Evolutionary conservation across 2,888 invertebrate species (phyloP), one percentile per base, ranked within the genome.

Genomic region (Incurvaria masculella): DNA sequence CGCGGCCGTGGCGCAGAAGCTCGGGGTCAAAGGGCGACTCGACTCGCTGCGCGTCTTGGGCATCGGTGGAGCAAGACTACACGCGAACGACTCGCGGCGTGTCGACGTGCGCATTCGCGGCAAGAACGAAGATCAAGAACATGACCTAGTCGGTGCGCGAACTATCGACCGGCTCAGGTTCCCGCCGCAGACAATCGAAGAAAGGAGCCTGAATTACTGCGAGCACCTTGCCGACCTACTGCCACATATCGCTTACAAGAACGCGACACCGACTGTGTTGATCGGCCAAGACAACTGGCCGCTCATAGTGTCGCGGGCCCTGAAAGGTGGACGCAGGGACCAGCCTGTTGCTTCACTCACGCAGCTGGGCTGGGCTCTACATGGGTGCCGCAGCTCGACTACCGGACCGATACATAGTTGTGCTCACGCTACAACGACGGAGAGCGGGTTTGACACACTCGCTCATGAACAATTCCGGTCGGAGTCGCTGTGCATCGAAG

Each of bases 221-320:
- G 17, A n/a, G 10, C 41, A 41, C 14, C 41, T 41, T 2, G 18
- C 41, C 17, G 41, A 14, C 6, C 18, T 41, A 3, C 19, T 8
- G 18, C 6, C 18, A n/a, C 11, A 14, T 4, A n/a, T 41, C 11
- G 20, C 41, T 4, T 41, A 41, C 18, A 6, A 41, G 41, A 6
- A 41, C 20, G 41, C 41, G 18, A 8, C 20, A 5, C 41, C 41
- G 20, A 18, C 18, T 10, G 8, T 41, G 41, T n/a, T 41, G 4
- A 41, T 41, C 18, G 41, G 41, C 2, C 41, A 41, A 18, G 41
- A 41, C 41, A 41, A 41, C 41, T 41, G 41, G 41, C 19, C 18
- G 19, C 41, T 41, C 16, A 41, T 41, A 6, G 41, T 41, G 14
- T 19, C 19, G 8, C 16, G 41, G 17, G 19, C 6, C 11, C 6